Evolutionary conservation across 2,888 invertebrate genomes (phyloP), one percentile per base, ranked within the genome.

Genomic region (Plemyria rubiginata): DNA sequence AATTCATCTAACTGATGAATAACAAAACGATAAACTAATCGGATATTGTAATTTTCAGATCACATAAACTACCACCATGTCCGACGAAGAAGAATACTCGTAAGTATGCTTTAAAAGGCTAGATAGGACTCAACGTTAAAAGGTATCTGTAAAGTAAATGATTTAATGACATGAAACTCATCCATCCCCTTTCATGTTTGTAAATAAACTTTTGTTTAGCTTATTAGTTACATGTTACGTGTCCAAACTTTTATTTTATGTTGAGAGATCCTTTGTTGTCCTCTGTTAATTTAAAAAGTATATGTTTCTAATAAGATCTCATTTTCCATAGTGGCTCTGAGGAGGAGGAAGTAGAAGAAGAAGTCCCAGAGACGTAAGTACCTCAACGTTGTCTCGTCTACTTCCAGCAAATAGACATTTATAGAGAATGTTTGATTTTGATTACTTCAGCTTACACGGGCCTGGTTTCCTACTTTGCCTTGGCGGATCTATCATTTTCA

Each of bases 71-170:
- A 94, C 92, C 95, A 96, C 92, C 95, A 97, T 97, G 97, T 97
- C 97, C 94, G 97, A 97, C 95, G 97, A 97, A 93, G 97, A 97
- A 94, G 97, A 97, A 95, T 97, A 97, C 95, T 97, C 97, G 97
- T 97, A 94, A 97, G 97, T 97, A 94, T 80, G 62, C 40, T 36
- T 62, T 13, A 54, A n/a, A 29, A 49, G 22, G n/a, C 15, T 46
- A 55, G n/a, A 59, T 55, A 52, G 53, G 45, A 48, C 16, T 54
- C 50, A 45, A 61, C 32, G 13, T 12, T 38, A 54, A 63, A 45
- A 64, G 64, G 64, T 64, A 64, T 40, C 32, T 48, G 54, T 40
- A 40, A 56, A 38, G 51, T 40, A 40, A 56, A 38, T 41, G 2
- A 28, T 53, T 40, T 22, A 51, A 53, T 54, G 51, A 28, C 40